Base-by-base conservation (phyloP, 2,797 vertebrate species). In the Peromyscus eremicus region DNA sequence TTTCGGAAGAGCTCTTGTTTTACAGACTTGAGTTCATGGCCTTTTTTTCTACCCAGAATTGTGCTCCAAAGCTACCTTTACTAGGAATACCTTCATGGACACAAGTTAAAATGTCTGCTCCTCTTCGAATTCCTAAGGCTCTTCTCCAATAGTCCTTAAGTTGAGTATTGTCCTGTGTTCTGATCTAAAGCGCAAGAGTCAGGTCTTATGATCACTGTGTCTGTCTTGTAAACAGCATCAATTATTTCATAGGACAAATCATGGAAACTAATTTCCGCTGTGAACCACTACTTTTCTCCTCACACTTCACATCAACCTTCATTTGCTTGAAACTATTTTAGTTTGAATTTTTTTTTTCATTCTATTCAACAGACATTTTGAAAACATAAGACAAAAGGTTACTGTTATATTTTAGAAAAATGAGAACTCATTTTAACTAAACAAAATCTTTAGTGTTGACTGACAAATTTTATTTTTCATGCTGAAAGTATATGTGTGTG, bases 381-480 rank as follows among this genome's bases (percentile, higher is more conserved):
- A 64, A 57, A 92, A 96, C 25, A 88, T 91, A 57, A 25, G 81
- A 84, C 57, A 89, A 89, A 94, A 91, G 92, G 21, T 64, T 68
- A 73, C 9, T 29, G 76, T 60, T 88, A 80, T 70, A 88, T 57
- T 95, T 94, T 77, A 60, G 60, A 88, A 94, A 40, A n/a, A 60
- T 83, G 27, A 95, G 70, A 81, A 84, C 80, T 27, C 79, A 84
- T 60, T 92, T 71, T 80, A 94, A 57, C 29, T 32, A 93, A 87
- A 92, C 32, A 60, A 93, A 93, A 73, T 60, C 55, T 32, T 94
- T 94, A 40, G 19, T 68, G 85, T 60, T 89, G 81, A 10, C 12
- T 52, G 34, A 93, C 40, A 92, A 64, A 77, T 89, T 80, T 89
- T 37, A 88, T 66, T 80, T 89, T 89, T 89, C 43, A 86, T 66